Evolutionary conservation across 2,888 invertebrate species (phyloP), one percentile per base, ranked within the genome.

Genomic region (Busseola fusca): DNA sequence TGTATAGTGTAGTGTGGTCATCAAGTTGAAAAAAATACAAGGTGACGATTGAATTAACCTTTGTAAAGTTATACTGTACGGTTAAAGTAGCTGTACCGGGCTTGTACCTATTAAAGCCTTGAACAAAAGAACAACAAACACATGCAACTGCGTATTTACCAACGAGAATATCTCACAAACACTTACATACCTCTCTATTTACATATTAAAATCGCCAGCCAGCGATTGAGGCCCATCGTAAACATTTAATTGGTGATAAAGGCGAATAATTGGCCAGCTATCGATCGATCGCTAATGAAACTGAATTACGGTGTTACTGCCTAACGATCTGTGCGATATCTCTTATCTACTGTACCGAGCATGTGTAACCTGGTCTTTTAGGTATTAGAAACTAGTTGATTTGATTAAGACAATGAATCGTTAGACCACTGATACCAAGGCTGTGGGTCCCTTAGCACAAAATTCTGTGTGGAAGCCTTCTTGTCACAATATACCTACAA

Each of bases 181-280:
- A 57, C 64, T 58, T 70, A 40, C 10, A 69, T 76, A 77, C 72
- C 56, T 70, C 66, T 75, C 72, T 85, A 84, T 87, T 86, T 84
- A 83, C 81, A 84, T 85, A 87, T 86, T 87, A 87, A 86, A 86
- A 84, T 86, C 83, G 84, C 87, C 86, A 84, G 86, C 87, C 84
- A 59, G 86, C 85, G 80, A 82, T 84, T 84, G 84, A 84, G 85
- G 89, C 84, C 89, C 91, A 93, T 92, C 93, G 93, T 93, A 93
- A 93, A 93, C 88, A 88, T 90, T 89, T 93, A 92, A 93, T 93
- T 93, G 93, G 93, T 93, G 92, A 91, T 93, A 93, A 93, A 92
- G 87, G 84, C 89, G 87, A 82, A 87, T 93, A 93, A 93, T 93
- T 93, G 93, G 92, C 86, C 86, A 85, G 90, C 88, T 93, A 94